phyloP scores from a whole-genome alignment of 2,888 invertebrate genomes.

The Epiblema foenella region DNA sequence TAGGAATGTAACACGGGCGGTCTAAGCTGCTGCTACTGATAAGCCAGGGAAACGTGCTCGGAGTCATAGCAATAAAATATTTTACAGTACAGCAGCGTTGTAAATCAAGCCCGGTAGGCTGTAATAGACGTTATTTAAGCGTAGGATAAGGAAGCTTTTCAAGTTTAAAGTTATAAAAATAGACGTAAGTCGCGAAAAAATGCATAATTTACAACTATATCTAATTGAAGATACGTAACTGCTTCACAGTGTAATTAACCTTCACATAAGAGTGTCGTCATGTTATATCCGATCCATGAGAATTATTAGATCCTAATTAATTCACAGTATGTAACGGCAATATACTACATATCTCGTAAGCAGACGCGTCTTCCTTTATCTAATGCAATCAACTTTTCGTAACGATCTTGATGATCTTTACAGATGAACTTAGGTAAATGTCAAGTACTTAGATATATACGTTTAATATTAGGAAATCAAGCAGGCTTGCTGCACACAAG shows the following conservation, averaged over 20 bases:
- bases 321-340: background rate
- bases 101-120: slow-evolving; percentile 41
- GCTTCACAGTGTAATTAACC: background rate
- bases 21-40: slow-evolving; percentile 25
- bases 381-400: slow-evolving; percentile 10
- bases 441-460: background rate
- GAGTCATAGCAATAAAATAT: slow-evolving; percentile 42
- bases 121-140: slow-evolving; percentile 35
- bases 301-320: background rate
- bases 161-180: background rate
- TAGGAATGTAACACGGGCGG: slow-evolving; percentile 26
- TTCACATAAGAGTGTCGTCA: no score
- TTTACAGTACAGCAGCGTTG: slow-evolving; percentile 39
- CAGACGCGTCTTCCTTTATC: background rate
- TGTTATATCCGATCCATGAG: no score
- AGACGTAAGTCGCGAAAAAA: slow-evolving; percentile 12
- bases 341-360: background rate
- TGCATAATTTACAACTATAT: slow-evolving; percentile 2
- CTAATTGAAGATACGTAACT: background rate
- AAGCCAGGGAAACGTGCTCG: slow-evolving; percentile 37
- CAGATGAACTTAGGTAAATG: slow-evolving; percentile 22
- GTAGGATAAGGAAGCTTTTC: slow-evolving; percentile 35
- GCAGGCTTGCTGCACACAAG: background rate
- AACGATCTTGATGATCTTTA: slow-evolving; percentile 24
- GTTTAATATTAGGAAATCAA: slow-evolving; percentile 12